Base-by-base conservation (phyloP, 2,888 invertebrate species). In the Orchestes rusci region DNA sequence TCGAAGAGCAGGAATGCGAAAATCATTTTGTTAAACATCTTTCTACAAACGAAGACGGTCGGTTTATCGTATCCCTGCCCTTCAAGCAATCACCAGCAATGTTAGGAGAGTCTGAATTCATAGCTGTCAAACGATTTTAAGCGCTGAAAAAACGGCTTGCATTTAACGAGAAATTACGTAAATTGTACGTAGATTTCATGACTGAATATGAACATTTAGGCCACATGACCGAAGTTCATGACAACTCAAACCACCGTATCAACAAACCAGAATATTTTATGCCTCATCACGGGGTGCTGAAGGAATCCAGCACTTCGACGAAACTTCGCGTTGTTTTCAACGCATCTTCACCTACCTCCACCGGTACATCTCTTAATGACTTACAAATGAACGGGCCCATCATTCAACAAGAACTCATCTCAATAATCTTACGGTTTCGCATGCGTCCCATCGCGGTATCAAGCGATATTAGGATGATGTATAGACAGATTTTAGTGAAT, bases 361-460 rank as follows among this genome's bases (percentile, higher is more conserved):
- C 50, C 1, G 47, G 48, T 8, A 5, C 47, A 1, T 51, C 52
- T 2, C 37, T 56, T 8, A 54, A 56, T 36, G 48, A 54, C 23
- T 17, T 48, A 15, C 39, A 45, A 37, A 39, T 42, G 42, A 29
- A 16, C 3, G 48, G 51, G 12, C 40, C 48, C n/a, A 42, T 18
- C 10, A 47, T 51, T 13, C 51, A 51, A 36, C 16, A 10, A 8
- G 45, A 48, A 35, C 30, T 51, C n/a, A 18, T 48, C 5, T 39
- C 43, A n/a, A 51, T 51, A 8, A 28, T 51, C 7, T 20, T 48
- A n/a, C 12, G 43, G 13, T 49, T 49, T 35, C 16, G 48, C 3
- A 37, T 19, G 15, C 31, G 35, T 5, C 2, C 32, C 1, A 32
- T 45, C 8, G 49, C 45, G 4, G 4, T 50, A 12, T 41, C 47